Evolutionary conservation across 2,888 invertebrate species (phyloP), one percentile per base, ranked within the genome.

Genomic region (Tetragonisca angustula): DNA sequence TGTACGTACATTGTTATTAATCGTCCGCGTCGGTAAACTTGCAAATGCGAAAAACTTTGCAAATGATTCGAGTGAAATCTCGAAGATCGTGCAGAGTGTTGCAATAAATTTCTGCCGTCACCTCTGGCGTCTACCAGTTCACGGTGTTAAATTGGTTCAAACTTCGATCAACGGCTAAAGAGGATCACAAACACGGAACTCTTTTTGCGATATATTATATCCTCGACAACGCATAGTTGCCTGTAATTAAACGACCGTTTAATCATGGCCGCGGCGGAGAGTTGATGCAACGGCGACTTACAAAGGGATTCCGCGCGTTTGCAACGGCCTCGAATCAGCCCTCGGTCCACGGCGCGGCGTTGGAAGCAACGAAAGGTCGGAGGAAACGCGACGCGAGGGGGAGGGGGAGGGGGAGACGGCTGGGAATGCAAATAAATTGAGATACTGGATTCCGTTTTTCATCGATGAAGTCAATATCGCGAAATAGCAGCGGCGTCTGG

Each of bases 391-490:
- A 32, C 32, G 32, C 32, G 32, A 4, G 32, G 32, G 4, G 32
- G 32, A 4, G 32, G 32, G 3, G 32, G 32, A 0, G 32, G 32
- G 3, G 4, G 74, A 11, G 64, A 19, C 54, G 83, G 67, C 69
- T 27, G 84, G 70, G 67, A 79, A 83, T 83, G 89, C 85, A 84
- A 88, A 90, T 90, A 88, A 90, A 88, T 89, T 90, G 78, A 13
- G 79, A 78, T 89, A 87, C 88, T 79, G 84, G 78, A 88, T 90
- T 90, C 88, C 85, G 89, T 90, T 91, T 90, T 91, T 89, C 89
- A 90, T 89, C 89, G 89, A 88, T 88, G 89, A 90, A 90, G 88
- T 91, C 90, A 88, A 91, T 89, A 89, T 91, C 86, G 85, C 89
- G 83, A 89, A 87, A 88, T 89, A 87, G 83, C 76, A 84, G 71